Conservation (phyloP, 1,140 invertebrate species). For the Anagrus nilaparvatae region DNA sequence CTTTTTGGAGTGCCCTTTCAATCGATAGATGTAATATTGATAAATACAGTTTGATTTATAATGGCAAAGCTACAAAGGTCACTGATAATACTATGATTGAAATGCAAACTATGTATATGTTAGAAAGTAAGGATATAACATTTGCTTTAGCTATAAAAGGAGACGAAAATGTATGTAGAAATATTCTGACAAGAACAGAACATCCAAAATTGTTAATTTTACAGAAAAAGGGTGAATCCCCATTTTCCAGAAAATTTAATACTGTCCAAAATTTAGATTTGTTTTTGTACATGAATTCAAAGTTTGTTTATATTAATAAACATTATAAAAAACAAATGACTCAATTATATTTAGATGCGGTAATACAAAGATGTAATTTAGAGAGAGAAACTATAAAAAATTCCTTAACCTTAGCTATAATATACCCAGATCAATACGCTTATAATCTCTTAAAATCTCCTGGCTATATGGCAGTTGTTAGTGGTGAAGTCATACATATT, state of each 20-base stretch:
- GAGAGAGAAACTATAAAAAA: conserved; percentile 10
- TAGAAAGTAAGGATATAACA: conserved; percentile 5
- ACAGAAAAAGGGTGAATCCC: no score
- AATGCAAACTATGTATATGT: not conserved
- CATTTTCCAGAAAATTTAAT: no score
- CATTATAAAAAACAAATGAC: no score
- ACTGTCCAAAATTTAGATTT: no score
- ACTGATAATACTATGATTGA: not conserved
- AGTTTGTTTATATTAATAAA: not conserved
- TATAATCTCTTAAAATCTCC: conserved; percentile 15
- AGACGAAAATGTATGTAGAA: conserved; percentile 3
- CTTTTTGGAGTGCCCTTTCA: conserved; percentile 13
- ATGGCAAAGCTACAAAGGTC: conserved; percentile 1
- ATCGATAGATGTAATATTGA: conserved; percentile 1
- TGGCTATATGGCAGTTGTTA: conserved; percentile 15
- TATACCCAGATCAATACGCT: conserved; percentile 15
- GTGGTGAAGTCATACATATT: no score
- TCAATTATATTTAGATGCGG: conserved; percentile 5
- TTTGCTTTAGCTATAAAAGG: conserved; percentile 6
- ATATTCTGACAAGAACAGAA: conserved; percentile 10
- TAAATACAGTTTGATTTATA: conserved; percentile 9
- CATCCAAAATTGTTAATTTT: conserved; percentile 19
- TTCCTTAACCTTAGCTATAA: conserved; percentile 7
- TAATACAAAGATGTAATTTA: conserved; percentile 4
- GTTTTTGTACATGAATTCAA: not conserved